A percentile compares a stretch with the other conserved stretches of the same genome.
These are phyloP conservation scores for Streptopelia turtur DNA, from an alignment of 2,797 vertebrate species.

Conservation along the genomic window DNA sequence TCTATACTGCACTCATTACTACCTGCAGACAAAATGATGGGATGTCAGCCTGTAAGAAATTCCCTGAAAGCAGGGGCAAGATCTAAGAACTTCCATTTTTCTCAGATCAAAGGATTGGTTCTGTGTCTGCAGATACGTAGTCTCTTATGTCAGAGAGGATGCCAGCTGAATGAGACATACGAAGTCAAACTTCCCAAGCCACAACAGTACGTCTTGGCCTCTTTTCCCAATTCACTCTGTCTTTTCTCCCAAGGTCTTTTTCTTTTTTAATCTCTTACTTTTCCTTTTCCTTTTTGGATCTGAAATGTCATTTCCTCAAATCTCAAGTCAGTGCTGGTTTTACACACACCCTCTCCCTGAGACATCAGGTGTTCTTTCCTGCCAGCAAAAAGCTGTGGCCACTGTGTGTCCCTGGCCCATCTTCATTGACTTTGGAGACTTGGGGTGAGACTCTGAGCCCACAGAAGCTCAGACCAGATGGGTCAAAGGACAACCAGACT, in stretches of 20 bases:
- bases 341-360: accelerated
- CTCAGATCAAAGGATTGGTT: background rate
- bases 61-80: background rate
- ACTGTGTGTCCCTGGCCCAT: background rate
- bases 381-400: background rate
- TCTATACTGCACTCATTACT: background rate
- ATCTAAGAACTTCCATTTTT: background rate
- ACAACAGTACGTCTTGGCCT: accelerated
- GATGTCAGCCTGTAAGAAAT: background rate
- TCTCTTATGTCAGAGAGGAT: accelerated
- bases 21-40: background rate
- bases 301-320: background rate
- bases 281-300: background rate
- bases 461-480: background rate
- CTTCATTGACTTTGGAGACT: background rate
- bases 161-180: background rate
- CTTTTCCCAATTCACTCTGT: background rate
- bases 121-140: background rate
- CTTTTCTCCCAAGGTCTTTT: background rate
- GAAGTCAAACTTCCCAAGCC: background rate
- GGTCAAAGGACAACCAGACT: accelerated
- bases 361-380: background rate
- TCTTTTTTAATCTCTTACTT: background rate
- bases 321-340: background rate
- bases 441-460: background rate